Base-by-base conservation (phyloP, 2,797 vertebrate genomes). In the Erethizon dorsatum region DNA sequence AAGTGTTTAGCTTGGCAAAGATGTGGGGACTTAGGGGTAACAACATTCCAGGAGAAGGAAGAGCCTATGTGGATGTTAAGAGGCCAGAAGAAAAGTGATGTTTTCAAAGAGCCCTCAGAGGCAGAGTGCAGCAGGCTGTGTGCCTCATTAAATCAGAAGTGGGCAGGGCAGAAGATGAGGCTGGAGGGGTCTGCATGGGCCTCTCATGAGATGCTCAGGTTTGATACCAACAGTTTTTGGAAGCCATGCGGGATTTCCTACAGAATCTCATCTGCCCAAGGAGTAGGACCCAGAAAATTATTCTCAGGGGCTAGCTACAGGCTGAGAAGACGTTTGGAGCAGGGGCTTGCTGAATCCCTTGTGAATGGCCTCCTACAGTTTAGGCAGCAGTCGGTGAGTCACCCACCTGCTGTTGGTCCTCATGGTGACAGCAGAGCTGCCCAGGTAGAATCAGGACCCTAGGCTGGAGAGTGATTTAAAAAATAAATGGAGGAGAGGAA, bases 321-420 rank as follows among this genome's bases (percentile, higher is more conserved):
- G 28, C 26, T 22, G 7, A 6, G 63, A 75, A 56, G 71, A 33
- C 17, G 1, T 4, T 11, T 24, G 52, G 50, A 24, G 13, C 1
- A 6, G 2, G 0, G 54, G 0, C 24, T 80, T 4, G 2, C 69
- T 1, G 1, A 17, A 2, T n/a, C 28, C 5, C 13, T 26, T 45
- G 22, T 11, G 67, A 75, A n/a, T 7, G 28, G 37, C 6, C 6
- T 2, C 0, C 15, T 14, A 1, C 1, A 4, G 11, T 52, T 15
- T 12, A 3, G 84, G 31, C 2, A n/a, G 78, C 18, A 9, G 47
- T 18, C 24, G 10, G 24, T 14, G 0, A 63, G 47, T 1, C 20
- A 11, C 4, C 22, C 57, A 22, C 33, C 33, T 6, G n/a, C 24
- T 3, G 6, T 11, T 0, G 2, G 50, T 52, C 56, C 63, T 88